Percentiles rank a stretch among this genome's conserved stretches.
Evolutionary conservation across 2,797 vertebrate genomes (phyloP).

Genomic region (Numenius phaeopus): DNA sequence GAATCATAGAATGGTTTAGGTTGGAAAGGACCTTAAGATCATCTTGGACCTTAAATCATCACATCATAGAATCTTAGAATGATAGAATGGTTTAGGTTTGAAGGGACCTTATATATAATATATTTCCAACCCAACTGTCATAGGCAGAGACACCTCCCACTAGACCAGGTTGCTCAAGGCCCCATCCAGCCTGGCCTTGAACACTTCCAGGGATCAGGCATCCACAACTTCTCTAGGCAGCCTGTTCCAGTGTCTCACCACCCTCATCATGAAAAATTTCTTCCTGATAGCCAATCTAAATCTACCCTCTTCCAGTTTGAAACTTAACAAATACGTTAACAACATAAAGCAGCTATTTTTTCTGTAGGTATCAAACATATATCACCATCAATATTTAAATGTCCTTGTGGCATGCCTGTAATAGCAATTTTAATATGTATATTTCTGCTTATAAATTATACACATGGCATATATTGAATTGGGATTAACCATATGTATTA

Average conservation of each 20-base stretch:
- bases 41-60: no score
- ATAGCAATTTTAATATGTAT: not conserved
- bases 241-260: not conserved
- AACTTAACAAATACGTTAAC: not conserved
- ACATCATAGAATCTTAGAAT: no score
- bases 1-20: not conserved
- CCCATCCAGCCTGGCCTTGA: not conserved
- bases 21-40: not conserved
- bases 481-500: not conserved
- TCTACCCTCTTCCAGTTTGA: not conserved
- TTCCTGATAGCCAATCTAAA: not conserved
- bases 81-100: no score
- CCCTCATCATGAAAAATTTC: not conserved
- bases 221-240: not conserved
- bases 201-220: not conserved
- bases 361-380: not conserved
- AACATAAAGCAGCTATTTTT: not conserved
- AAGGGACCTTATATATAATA: not conserved
- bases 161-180: not conserved
- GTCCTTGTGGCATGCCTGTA: not conserved
- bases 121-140: not conserved
- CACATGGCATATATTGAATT: not conserved
- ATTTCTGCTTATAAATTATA: constrained; percentile 7
- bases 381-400: not conserved
- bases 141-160: not conserved